These are phyloP conservation scores for Baccha elongata DNA, from an alignment of 2,888 invertebrate genomes.

Conservation along the genomic window DNA sequence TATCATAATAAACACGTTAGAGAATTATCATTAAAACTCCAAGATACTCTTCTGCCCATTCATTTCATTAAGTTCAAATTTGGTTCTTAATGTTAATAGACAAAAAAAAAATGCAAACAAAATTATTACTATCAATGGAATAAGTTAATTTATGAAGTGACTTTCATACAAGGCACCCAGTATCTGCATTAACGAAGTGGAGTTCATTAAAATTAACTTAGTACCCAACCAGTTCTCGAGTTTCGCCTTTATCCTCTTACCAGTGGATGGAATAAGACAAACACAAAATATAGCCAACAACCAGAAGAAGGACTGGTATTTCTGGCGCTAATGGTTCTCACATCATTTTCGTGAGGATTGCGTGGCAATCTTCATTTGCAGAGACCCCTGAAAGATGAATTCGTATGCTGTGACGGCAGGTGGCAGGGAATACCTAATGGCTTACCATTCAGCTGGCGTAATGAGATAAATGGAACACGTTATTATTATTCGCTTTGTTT, in stretches of 20 bases:
- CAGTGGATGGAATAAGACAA: not conserved
- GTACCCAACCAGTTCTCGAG: slow-evolving; percentile 54
- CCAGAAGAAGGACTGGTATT: slow-evolving; percentile 47
- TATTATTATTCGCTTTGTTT: slow-evolving; percentile 35
- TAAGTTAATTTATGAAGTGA: slow-evolving; percentile 64
- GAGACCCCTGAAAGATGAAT: slow-evolving; percentile 7
- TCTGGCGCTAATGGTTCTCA: slow-evolving; percentile 71
- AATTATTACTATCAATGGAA: slow-evolving; percentile 29
- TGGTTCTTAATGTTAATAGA: slow-evolving; percentile 23
- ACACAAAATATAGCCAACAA: not conserved
- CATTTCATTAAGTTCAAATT: slow-evolving; percentile 36
- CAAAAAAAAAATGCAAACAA: slow-evolving; percentile 13
- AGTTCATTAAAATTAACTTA: slow-evolving; percentile 70
- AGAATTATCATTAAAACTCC: slow-evolving; percentile 26
- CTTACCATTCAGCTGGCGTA: not conserved
- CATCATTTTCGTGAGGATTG: slow-evolving; percentile 60
- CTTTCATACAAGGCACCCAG: slow-evolving; percentile 20
- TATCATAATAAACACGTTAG: slow-evolving; percentile 56
- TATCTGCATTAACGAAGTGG: slow-evolving; percentile 12
- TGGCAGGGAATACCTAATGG: not conserved
- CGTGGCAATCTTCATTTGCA: slow-evolving; percentile 65
- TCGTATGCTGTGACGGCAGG: not conserved
- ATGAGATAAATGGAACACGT: slow-evolving; percentile 46
- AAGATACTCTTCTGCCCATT: slow-evolving; percentile 16
- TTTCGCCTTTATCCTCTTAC: slow-evolving; percentile 35